These are phyloP conservation scores for Aptenodytes forsteri DNA, from an alignment of 2,113 vertebrate genomes.

Conservation along the genomic window DNA sequence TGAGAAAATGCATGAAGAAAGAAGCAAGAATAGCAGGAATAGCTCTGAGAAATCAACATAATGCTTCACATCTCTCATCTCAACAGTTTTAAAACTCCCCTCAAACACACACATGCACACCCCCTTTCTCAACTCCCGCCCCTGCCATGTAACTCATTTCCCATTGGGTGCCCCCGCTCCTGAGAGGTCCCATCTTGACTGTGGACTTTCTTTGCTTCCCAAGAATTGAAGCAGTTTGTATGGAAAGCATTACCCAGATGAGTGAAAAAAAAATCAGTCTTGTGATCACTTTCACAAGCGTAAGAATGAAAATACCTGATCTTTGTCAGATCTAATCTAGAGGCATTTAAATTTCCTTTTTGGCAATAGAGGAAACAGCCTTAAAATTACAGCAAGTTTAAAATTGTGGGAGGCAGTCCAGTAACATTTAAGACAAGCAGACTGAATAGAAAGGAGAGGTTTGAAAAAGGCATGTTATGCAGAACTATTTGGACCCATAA, in stretches of 20 bases:
- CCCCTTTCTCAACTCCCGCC: background rate
- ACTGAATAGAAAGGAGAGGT: background rate
- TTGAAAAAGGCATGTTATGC: background rate
- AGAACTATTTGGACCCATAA: background rate
- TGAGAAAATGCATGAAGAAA: background rate
- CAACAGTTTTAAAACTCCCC: background rate
- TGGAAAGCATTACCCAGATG: background rate
- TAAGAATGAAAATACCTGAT: constrained; percentile 5
- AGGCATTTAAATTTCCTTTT: background rate
- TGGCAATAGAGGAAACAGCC: background rate
- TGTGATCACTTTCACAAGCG: background rate
- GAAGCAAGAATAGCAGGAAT: background rate
- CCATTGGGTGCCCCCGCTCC: background rate
- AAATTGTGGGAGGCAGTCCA: background rate
- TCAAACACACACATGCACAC: background rate
- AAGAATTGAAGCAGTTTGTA: background rate
- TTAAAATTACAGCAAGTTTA: background rate
- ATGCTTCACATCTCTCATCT: background rate
- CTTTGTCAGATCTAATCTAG: background rate
- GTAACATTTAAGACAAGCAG: background rate
- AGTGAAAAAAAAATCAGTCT: background rate
- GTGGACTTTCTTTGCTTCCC: background rate
- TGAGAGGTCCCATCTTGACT: background rate
- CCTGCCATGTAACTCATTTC: background rate
- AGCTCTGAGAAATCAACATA: background rate